Conservation (phyloP, 2,113 vertebrate species). For the Rhinogobius similis region DNA sequence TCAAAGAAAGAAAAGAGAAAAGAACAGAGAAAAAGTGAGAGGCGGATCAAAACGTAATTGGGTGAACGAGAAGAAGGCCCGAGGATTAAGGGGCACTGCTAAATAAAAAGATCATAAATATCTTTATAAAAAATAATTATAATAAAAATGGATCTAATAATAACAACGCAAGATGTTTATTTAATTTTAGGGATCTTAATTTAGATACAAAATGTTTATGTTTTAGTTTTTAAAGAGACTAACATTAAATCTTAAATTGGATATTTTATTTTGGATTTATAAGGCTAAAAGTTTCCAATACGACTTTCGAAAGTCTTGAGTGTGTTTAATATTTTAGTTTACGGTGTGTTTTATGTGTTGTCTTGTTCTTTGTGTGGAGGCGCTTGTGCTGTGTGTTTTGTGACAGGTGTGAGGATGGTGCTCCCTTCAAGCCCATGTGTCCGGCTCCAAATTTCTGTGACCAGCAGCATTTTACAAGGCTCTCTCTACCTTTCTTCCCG, state of each 20-base stretch:
- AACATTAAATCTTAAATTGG: too few species aligned
- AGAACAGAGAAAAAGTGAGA: background rate
- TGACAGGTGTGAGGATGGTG: constrained; percentile 23
- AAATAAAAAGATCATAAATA: background rate
- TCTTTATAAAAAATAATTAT: background rate
- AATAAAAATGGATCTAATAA: too few species aligned
- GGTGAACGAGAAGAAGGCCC: constrained; percentile 15
- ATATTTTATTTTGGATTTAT: too few species aligned
- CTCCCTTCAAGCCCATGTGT: background rate
- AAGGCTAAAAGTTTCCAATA: background rate
- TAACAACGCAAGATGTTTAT: too few species aligned
- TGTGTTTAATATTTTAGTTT: too few species aligned
- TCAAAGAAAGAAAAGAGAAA: background rate
- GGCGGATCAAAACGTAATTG: constrained; percentile 22
- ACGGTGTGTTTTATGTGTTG: too few species aligned
- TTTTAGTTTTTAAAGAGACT: too few species aligned
- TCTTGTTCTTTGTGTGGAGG: background rate
- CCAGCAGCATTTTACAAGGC: constrained; percentile 25
- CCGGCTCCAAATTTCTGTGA: constrained; percentile 20
- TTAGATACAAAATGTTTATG: background rate
- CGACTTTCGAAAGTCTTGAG: too few species aligned
- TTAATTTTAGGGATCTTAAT: too few species aligned
- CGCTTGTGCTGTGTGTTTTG: background rate
- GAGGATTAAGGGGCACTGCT: background rate
- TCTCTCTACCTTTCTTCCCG: background rate